A percentile compares a stretch with the other conserved stretches of the same genome.
These are phyloP conservation scores for Drosophila algonquin DNA, from an alignment of 2,888 invertebrate species.

Conservation along the genomic window DNA sequence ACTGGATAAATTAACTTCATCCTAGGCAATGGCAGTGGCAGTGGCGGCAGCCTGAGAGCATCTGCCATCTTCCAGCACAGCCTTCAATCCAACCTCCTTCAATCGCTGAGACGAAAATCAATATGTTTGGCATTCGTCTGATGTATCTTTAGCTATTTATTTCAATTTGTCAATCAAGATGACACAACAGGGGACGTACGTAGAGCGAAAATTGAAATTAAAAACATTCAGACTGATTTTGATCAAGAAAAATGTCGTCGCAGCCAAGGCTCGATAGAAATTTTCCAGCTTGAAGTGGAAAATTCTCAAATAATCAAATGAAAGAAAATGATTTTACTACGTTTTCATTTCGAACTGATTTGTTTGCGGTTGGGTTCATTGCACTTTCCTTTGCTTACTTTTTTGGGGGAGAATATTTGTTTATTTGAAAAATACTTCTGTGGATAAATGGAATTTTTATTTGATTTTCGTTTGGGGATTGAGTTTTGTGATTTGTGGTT, in stretches of 20 bases:
- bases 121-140: slow-evolving; percentile 40
- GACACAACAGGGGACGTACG: slow-evolving; percentile 35
- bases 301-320: not conserved
- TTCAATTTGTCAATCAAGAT: slow-evolving; percentile 69
- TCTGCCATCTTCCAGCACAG: slow-evolving; percentile 24
- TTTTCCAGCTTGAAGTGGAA: not conserved
- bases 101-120: slow-evolving; percentile 25
- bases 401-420: not conserved
- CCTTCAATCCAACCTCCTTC: not conserved
- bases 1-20: slow-evolving; percentile 62
- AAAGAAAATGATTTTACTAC: not conserved
- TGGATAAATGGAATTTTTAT: slow-evolving; percentile 1
- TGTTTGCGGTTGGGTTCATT: slow-evolving; percentile 22
- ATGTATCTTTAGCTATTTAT: slow-evolving; percentile 62
- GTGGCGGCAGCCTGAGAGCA: slow-evolving; percentile 48
- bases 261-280: not conserved
- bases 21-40: slow-evolving; percentile 10
- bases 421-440: slow-evolving; percentile 9
- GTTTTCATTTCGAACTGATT: not conserved
- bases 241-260: slow-evolving; percentile 52
- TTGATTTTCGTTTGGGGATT: slow-evolving; percentile 12
- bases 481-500: not conserved
- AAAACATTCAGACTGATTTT: slow-evolving; percentile 48
- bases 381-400: slow-evolving; percentile 23
- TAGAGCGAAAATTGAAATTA: slow-evolving; percentile 58